A percentile compares a stretch with the other conserved stretches of the same genome.
Conservation (phyloP, 2,797 vertebrate species). For the Pipistrellus pygmaeus region DNA sequence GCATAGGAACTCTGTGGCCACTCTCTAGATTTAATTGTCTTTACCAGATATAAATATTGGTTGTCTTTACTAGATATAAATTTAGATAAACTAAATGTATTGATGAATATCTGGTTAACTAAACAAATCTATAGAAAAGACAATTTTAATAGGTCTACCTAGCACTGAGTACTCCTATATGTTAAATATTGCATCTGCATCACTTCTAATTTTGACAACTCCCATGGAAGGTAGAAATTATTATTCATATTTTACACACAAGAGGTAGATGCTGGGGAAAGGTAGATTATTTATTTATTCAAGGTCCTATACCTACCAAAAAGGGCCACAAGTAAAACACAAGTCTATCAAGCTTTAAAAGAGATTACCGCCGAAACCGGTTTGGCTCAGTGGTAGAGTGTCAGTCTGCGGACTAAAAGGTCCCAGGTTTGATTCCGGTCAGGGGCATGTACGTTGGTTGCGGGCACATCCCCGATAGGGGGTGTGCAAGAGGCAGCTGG, state of each 20-base stretch:
- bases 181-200: constrained; percentile 13
- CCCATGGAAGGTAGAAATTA: constrained; percentile 14
- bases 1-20: neutral
- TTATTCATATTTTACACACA: constrained; percentile 52
- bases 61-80: constrained; percentile 27
- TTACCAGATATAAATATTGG: constrained; percentile 24
- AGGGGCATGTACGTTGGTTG: too few species aligned
- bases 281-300: constrained; percentile 28
- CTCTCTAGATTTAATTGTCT: neutral
- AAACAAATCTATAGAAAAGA: neutral
- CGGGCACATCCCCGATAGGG: too few species aligned
- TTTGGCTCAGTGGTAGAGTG: too few species aligned
- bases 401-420: too few species aligned
- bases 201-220: constrained; percentile 38
- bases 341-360: constrained; percentile 19
- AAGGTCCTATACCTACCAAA: constrained; percentile 34
- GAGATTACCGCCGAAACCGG: neutral
- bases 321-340: constrained; percentile 37
- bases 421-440: too few species aligned
- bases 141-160: constrained; percentile 44
- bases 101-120: constrained; percentile 20
- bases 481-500: too few species aligned
- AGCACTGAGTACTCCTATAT: constrained; percentile 7
- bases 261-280: constrained; percentile 54
- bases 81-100: constrained; percentile 47